Evolutionary conservation across 2,113 vertebrate species (phyloP).

Genomic region (Corythornis vintsioides): DNA sequence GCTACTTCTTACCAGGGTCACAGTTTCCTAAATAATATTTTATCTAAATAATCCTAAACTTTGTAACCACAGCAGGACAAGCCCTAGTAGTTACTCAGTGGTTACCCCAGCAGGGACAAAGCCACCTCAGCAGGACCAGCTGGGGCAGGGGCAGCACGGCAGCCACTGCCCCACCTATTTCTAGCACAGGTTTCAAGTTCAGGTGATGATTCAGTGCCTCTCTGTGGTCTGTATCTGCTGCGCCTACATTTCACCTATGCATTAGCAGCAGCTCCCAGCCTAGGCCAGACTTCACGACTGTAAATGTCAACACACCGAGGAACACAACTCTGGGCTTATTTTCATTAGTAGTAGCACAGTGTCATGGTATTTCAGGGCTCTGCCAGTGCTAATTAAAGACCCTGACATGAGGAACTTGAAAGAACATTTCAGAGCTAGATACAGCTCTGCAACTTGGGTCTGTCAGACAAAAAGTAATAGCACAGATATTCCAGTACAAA

Average conservation of each 20-base stretch:
- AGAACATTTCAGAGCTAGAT: neutral
- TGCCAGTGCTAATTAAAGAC: neutral
- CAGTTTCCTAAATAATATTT: neutral
- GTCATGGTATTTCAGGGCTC: neutral
- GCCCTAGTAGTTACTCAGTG: neutral
- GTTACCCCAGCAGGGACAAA: neutral
- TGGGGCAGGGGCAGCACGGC: neutral
- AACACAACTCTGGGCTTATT: constrained; percentile 18
- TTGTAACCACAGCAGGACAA: constrained; percentile 2
- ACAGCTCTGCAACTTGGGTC: neutral
- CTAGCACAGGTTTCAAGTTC: neutral
- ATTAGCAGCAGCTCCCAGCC: neutral
- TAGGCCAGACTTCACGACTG: neutral
- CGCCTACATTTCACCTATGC: neutral
- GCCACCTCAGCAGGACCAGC: neutral
- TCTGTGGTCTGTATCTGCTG: neutral
- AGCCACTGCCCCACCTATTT: rapidly evolving
- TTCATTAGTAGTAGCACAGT: constrained; percentile 23
- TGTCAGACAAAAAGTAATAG: neutral
- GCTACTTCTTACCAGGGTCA: neutral
- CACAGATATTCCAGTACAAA: neutral
- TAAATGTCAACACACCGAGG: constrained; percentile 29
- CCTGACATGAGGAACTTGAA: neutral
- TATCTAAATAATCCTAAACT: neutral
- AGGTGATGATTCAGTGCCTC: neutral